phyloP scores from a whole-genome alignment of 2,797 vertebrate genomes.

The Telmatherina bonti region DNA sequence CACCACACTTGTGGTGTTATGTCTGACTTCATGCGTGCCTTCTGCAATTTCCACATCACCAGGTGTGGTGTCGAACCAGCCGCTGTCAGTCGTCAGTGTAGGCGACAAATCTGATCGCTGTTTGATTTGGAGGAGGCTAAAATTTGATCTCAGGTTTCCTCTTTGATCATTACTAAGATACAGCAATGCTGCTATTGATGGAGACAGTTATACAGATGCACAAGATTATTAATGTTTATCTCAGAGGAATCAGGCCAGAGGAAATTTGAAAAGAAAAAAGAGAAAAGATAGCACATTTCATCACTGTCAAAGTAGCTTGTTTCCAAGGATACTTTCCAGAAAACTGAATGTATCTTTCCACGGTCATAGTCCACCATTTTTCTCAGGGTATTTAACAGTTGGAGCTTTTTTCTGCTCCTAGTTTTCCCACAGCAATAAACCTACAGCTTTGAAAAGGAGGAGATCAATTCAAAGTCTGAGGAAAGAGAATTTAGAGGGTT shows the following conservation, averaged over 20 bases:
- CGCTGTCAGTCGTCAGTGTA: constrained; percentile 15
- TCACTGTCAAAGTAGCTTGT: not conserved
- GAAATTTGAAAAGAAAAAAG: not conserved
- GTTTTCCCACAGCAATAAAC: not conserved
- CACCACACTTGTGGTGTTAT: constrained; percentile 7
- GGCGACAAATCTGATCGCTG: constrained; percentile 22
- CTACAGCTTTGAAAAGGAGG: too few relatives aligned
- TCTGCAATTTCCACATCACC: not conserved
- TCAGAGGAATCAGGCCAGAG: not conserved
- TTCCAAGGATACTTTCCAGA: not conserved
- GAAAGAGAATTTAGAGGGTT: not conserved
- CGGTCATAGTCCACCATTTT: not conserved
- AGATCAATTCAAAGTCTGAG: not conserved
- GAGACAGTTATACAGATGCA: constrained; percentile 35
- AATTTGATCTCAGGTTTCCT: constrained; percentile 38
- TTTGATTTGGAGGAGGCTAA: constrained; percentile 38
- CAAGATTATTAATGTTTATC: not conserved
- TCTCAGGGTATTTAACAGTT: not conserved
- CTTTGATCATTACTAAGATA: constrained; percentile 6
- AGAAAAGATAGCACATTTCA: not conserved
- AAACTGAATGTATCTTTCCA: not conserved
- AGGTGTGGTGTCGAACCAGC: not conserved
- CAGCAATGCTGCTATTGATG: constrained; percentile 20
- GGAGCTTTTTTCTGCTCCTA: not conserved
- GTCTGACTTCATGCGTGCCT: not conserved